These are phyloP conservation scores for Microcebus tavaratra DNA, from an alignment of 2,113 vertebrate species.

Conservation along the genomic window DNA sequence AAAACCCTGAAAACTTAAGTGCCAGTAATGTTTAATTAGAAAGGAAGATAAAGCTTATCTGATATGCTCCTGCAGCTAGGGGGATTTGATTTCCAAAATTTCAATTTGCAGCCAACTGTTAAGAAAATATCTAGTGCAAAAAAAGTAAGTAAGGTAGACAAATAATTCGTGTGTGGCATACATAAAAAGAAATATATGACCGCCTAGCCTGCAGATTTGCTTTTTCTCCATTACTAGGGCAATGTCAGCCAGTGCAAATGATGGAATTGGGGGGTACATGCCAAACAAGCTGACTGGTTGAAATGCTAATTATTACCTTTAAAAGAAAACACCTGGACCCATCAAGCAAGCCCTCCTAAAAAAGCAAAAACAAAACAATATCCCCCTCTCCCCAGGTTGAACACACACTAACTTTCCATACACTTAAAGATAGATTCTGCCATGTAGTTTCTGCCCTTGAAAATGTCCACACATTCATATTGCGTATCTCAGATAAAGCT, in stretches of 20 bases:
- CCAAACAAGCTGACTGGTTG: slow-evolving; percentile 75
- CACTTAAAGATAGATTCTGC: neutral
- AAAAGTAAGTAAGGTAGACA: neutral
- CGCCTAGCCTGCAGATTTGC: neutral
- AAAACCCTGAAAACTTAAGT: neutral
- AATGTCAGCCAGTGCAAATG: neutral
- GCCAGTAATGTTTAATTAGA: neutral
- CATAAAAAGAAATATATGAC: neutral
- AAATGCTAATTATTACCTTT: slow-evolving; percentile 81
- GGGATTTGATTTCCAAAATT: slow-evolving; percentile 8
- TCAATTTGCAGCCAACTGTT: slow-evolving; percentile 32
- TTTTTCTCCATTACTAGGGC: slow-evolving; percentile 46
- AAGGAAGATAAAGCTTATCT: slow-evolving; percentile 23
- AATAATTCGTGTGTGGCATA: neutral
- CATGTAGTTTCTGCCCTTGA: neutral
- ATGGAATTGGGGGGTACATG: slow-evolving; percentile 60
- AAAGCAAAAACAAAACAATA: neutral
- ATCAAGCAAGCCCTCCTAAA: neutral
- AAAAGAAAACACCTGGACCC: slow-evolving; percentile 51
- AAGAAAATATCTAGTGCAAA: neutral
- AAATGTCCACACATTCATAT: no score
- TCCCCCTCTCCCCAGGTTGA: neutral
- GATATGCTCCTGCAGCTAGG: neutral
- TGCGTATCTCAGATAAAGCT: no score
- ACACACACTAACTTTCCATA: neutral